A percentile compares a stretch with the other conserved stretches of the same genome.
Evolutionary conservation across 1,140 invertebrate genomes (phyloP).

Genomic region (Listronotus bonariensis): DNA sequence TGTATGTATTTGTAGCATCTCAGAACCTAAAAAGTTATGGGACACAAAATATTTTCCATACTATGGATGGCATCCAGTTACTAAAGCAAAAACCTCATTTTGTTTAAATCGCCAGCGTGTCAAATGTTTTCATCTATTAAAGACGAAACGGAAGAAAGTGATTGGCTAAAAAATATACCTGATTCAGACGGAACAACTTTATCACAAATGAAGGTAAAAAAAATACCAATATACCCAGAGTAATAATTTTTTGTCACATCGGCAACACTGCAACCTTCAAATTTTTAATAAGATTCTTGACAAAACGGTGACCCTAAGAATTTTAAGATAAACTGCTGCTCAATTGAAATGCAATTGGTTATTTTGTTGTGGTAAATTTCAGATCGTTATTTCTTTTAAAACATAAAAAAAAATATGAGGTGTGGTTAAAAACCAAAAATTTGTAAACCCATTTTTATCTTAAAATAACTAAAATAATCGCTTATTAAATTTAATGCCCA

Average conservation of each 20-base stretch:
- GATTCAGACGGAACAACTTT: slow-evolving; percentile 3
- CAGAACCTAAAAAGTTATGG: slow-evolving; percentile 15
- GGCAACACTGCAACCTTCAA: no score
- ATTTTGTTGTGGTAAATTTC: no score
- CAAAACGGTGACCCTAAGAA: no score
- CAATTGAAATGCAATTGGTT: no score
- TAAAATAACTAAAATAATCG: no score
- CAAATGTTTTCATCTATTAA: slow-evolving; percentile 20
- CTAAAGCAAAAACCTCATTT: slow-evolving; percentile 11
- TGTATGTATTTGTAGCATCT: slow-evolving; percentile 2
- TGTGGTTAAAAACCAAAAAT: no score
- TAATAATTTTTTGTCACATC: neutral
- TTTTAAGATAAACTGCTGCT: no score
- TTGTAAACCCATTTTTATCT: no score
- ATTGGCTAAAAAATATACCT: slow-evolving; percentile 1
- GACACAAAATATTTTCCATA: slow-evolving; percentile 14
- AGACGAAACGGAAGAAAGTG: slow-evolving; percentile 2
- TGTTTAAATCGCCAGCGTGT: slow-evolving; percentile 30
- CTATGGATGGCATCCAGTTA: slow-evolving; percentile 6
- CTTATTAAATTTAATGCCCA: no score
- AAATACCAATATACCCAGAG: neutral
- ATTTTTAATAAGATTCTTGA: no score
- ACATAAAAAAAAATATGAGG: no score
- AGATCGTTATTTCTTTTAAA: no score
- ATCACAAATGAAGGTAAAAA: slow-evolving; percentile 8